phyloP scores from a whole-genome alignment of 2,797 vertebrate genomes.

The Echeneis naucrates region DNA sequence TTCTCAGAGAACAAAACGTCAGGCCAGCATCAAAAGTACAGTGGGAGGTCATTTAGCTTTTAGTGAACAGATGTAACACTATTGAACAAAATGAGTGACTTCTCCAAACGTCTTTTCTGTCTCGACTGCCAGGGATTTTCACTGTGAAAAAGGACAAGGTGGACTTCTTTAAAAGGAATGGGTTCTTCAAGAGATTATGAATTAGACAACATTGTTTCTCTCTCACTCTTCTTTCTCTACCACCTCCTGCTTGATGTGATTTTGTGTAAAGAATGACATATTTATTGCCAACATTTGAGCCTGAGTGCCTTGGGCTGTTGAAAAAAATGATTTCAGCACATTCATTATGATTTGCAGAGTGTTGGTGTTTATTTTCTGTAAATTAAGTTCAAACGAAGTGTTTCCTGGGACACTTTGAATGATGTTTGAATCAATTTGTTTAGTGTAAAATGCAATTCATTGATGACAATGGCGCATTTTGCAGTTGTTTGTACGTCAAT shows the following conservation, averaged over 20 bases:
- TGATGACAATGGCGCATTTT: conserved; percentile 73
- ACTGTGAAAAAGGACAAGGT: conserved; percentile 76
- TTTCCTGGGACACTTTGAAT: conserved; percentile 66
- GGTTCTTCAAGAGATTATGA: conserved; percentile 58
- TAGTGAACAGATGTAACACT: conserved; percentile 67
- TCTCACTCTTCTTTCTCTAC: conserved; percentile 72
- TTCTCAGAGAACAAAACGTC: conserved; percentile 51
- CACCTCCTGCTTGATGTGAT: conserved; percentile 81
- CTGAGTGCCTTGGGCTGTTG: conserved; percentile 91
- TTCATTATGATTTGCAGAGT: conserved; percentile 82
- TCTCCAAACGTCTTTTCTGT: conserved; percentile 62
- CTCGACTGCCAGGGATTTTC: conserved; percentile 79
- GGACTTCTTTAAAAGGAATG: conserved; percentile 63
- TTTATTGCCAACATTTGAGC: conserved; percentile 88
- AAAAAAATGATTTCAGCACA: conserved; percentile 75
- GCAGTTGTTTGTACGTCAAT: conserved; percentile 78
- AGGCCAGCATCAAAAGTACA: conserved; percentile 49
- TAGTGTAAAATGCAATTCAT: conserved; percentile 71
- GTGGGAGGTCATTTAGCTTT: conserved; percentile 64
- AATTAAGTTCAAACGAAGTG: conserved; percentile 54
- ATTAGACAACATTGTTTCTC: conserved; percentile 61
- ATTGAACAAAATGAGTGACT: conserved; percentile 55
- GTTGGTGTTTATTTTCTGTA: conserved; percentile 77
- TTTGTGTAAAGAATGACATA: conserved; percentile 74
- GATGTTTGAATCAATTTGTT: conserved; percentile 46